phyloP scores from a whole-genome alignment of 2,113 vertebrate species.

The Oryzias celebensis region DNA sequence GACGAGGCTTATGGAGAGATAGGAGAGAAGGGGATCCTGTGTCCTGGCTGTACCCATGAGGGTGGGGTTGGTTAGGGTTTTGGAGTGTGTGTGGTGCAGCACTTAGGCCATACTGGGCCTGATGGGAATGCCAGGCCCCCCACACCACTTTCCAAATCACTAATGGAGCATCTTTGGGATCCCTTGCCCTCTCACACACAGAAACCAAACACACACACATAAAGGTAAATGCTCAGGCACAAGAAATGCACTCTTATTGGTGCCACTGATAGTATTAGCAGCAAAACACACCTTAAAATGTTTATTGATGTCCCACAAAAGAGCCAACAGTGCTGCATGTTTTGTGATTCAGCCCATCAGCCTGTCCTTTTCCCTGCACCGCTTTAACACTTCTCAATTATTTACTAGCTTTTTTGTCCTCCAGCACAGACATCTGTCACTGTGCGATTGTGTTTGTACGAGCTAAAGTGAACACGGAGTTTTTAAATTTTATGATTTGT shows the following conservation, averaged over 20 bases:
- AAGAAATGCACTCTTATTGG: neutral
- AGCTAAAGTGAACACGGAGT: constrained; percentile 26
- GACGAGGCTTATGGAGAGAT: constrained; percentile 28
- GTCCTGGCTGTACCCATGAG: constrained; percentile 44
- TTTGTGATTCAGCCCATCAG: neutral
- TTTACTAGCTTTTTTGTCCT: constrained; percentile 61
- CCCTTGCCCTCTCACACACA: neutral
- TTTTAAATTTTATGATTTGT: too few relatives aligned
- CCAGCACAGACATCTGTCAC: constrained; percentile 47
- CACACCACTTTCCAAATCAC: constrained; percentile 64
- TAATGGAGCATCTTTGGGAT: constrained; percentile 67
- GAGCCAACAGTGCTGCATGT: neutral
- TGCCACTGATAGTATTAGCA: neutral
- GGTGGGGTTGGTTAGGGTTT: constrained; percentile 54
- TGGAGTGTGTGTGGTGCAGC: constrained; percentile 63
- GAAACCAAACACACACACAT: constrained; percentile 15
- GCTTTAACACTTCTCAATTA: constrained; percentile 68
- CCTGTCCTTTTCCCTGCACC: constrained; percentile 2
- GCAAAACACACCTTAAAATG: neutral
- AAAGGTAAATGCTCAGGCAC: neutral
- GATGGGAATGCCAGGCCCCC: constrained; percentile 68
- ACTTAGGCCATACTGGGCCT: constrained; percentile 63
- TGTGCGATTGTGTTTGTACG: constrained; percentile 12
- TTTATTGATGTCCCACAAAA: neutral
- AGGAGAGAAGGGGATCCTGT: neutral